A percentile compares a stretch with the other conserved stretches of the same genome.
phyloP scores from a whole-genome alignment of 2,113 vertebrate genomes.

The Psettodes erumei region DNA sequence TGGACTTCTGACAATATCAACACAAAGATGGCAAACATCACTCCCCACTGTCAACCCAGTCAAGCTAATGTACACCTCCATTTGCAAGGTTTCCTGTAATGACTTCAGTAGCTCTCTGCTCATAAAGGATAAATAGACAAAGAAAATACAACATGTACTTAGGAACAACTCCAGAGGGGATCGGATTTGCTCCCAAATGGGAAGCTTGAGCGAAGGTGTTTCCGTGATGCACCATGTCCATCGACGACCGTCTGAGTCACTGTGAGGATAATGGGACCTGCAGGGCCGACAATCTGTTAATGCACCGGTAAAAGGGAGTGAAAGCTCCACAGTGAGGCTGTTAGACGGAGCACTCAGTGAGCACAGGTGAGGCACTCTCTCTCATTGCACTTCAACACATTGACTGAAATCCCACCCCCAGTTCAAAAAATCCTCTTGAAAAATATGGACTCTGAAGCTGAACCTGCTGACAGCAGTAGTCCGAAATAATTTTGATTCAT shows the following conservation, averaged over 20 bases:
- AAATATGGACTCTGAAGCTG: no score
- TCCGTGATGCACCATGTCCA: slow-evolving; percentile 11
- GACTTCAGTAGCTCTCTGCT: slow-evolving; percentile 33
- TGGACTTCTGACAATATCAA: not conserved
- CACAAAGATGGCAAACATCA: slow-evolving; percentile 16
- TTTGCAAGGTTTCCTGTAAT: slow-evolving; percentile 37
- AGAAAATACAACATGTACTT: slow-evolving; percentile 33
- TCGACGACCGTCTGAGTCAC: slow-evolving; percentile 6
- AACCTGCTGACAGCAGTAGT: no score
- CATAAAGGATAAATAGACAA: slow-evolving; percentile 35
- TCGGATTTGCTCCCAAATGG: slow-evolving; percentile 52
- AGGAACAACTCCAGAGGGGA: slow-evolving; percentile 16
- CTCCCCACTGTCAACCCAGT: not conserved
- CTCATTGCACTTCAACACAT: not conserved
- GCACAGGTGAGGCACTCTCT: slow-evolving; percentile 21
- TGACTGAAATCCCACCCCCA: not conserved
- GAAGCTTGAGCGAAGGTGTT: slow-evolving; percentile 29
- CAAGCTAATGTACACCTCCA: slow-evolving; percentile 37
- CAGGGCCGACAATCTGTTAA: slow-evolving; percentile 49
- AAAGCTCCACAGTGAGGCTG: slow-evolving; percentile 21
- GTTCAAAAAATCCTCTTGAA: not conserved
- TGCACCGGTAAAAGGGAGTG: slow-evolving; percentile 45
- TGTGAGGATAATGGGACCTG: slow-evolving; percentile 60
- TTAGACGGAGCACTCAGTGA: slow-evolving; percentile 24
- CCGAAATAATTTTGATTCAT: no score